Conservation (phyloP, 2,797 vertebrate species). For the Sebastes alutus region DNA sequence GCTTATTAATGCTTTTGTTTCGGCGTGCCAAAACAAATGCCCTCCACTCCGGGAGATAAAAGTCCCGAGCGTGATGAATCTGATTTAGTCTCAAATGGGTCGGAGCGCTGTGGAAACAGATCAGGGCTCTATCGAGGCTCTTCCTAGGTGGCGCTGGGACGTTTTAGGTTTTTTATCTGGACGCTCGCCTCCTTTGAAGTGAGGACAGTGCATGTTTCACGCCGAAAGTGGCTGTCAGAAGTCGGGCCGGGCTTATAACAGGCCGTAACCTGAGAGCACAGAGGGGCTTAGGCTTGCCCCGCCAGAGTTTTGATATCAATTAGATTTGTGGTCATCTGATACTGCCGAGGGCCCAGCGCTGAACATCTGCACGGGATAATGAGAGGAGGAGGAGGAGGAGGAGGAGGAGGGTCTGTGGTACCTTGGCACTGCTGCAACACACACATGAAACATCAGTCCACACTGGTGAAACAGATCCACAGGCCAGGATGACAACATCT, state of each 20-base stretch:
- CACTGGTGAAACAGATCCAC: not conserved
- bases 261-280: constrained; percentile 73
- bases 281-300: constrained; percentile 70
- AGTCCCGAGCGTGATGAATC: constrained; percentile 65
- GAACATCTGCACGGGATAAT: constrained; percentile 81
- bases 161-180: constrained; percentile 23
- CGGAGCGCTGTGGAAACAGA: constrained; percentile 49
- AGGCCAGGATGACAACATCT: not conserved
- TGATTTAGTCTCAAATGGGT: constrained; percentile 67
- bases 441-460: constrained; percentile 28
- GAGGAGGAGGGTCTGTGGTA: constrained; percentile 33
- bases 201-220: constrained; percentile 72
- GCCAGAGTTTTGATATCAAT: constrained; percentile 82
- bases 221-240: constrained; percentile 51
- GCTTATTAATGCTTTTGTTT: constrained; percentile 88
- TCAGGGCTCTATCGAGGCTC: constrained; percentile 48
- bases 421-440: constrained; percentile 42
- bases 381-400: constrained; percentile 36
- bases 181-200: constrained; percentile 81
- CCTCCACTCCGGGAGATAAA: constrained; percentile 77
- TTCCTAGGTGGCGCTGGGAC: constrained; percentile 75
- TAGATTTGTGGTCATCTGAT: constrained; percentile 80
- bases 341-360: constrained; percentile 42
- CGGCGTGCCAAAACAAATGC: constrained; percentile 78
- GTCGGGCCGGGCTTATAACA: constrained; percentile 55